phyloP scores from a whole-genome alignment of 2,888 invertebrate genomes.

The Lamellibrachia satsuma region DNA sequence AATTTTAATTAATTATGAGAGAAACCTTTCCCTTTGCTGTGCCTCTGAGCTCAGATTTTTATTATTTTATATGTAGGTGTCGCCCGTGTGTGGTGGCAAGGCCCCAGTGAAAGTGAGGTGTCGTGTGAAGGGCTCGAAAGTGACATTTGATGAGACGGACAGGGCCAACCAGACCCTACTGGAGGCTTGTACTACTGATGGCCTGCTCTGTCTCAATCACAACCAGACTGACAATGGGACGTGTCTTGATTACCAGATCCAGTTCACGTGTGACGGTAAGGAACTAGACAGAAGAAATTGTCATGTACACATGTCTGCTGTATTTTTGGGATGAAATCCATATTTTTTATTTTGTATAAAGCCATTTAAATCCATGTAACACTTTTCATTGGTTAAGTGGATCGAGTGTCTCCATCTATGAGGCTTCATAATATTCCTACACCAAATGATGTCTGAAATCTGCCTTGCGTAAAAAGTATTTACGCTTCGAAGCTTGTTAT shows the following conservation, averaged over 20 bases:
- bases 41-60: too few species aligned
- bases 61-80: neutral
- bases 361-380: too few species aligned
- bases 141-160: neutral
- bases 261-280: conserved; percentile 13
- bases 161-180: neutral
- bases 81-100: neutral
- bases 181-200: neutral
- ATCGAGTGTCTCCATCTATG: too few species aligned
- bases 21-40: neutral
- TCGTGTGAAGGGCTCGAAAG: neutral
- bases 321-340: too few species aligned
- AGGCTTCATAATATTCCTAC: too few species aligned
- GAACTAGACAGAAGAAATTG: neutral
- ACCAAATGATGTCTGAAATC: too few species aligned
- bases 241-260: neutral
- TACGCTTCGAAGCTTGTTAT: too few species aligned
- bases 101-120: neutral
- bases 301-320: too few species aligned
- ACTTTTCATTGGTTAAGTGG: too few species aligned
- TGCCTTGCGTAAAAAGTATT: too few species aligned
- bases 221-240: neutral
- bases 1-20: neutral
- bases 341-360: too few species aligned
- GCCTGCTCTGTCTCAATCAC: neutral